Evolutionary conservation across 2,113 vertebrate species (phyloP).

Genomic region (Connochaetes taurinus): DNA sequence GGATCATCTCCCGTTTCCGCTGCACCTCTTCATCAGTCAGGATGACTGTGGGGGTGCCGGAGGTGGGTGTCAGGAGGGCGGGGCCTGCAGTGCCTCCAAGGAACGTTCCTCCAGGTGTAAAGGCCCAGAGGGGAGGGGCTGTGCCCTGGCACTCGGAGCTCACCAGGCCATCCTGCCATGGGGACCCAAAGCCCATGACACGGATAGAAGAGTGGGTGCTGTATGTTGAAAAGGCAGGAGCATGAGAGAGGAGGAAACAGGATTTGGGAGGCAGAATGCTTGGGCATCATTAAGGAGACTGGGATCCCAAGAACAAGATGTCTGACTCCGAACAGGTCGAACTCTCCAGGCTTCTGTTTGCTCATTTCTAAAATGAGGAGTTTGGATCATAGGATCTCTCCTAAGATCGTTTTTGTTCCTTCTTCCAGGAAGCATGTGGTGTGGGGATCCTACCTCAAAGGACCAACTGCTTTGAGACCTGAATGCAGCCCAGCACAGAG

Average conservation of each 20-base stretch:
- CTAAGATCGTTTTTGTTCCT: background rate
- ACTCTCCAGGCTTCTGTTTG: background rate
- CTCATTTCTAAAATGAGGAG: background rate
- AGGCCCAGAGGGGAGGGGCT: background rate
- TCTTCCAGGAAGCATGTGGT: background rate
- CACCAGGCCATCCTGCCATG: accelerated
- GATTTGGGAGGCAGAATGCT: background rate
- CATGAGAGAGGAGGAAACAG: too few species aligned
- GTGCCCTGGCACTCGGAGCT: background rate
- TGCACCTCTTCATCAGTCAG: slow-evolving; percentile 97
- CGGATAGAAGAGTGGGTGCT: background rate
- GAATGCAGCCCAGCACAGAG: background rate
- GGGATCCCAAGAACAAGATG: background rate
- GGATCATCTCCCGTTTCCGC: slow-evolving; percentile 95
- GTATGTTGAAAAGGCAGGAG: background rate
- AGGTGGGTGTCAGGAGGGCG: accelerated
- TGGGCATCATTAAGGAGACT: background rate
- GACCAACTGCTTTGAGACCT: background rate
- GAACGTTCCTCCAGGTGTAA: background rate
- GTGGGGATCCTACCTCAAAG: background rate
- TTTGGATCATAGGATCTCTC: background rate
- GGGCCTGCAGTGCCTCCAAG: background rate
- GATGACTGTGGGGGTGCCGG: slow-evolving; percentile 84
- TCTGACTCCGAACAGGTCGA: background rate
- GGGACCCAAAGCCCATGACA: background rate